A percentile compares a stretch with the other conserved stretches of the same genome.
phyloP scores from a whole-genome alignment of 92 coral and sea anemone species.

The Phenganax subtilis region DNA sequence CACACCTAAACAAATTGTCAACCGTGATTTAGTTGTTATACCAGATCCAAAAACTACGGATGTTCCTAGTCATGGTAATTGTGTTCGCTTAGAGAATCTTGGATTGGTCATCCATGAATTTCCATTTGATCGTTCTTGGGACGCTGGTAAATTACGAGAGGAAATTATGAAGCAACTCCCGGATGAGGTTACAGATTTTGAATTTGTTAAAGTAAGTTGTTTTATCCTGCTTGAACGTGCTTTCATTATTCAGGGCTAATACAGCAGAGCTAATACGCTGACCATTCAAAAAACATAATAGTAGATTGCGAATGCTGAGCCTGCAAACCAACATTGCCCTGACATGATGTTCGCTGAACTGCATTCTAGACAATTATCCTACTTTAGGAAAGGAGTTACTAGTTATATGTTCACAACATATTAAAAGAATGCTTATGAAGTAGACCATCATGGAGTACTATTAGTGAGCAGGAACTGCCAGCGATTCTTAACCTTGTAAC shows the following conservation, averaged over 20 bases:
- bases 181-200: not conserved
- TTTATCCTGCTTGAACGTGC: not conserved
- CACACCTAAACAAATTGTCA: no score
- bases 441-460: not conserved
- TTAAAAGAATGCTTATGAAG: not conserved
- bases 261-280: no score
- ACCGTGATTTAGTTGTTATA: no score
- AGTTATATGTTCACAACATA: not conserved
- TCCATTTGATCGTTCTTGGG: not conserved
- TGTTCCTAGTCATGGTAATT: no score
- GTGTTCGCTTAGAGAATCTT: no score
- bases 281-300: no score
- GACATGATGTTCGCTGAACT: no score
- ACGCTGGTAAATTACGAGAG: not conserved
- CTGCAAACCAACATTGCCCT: no score
- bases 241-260: not conserved
- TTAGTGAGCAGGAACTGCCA: not conserved
- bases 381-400: not conserved
- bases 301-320: no score
- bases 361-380: not conserved
- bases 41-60: no score
- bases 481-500: not conserved
- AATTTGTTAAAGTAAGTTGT: slow-evolving; percentile 1
- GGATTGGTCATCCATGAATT: no score
- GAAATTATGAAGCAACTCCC: not conserved